Conservation (phyloP, 2,888 invertebrate genomes). For the Branchinecta sandiegonensis region DNA sequence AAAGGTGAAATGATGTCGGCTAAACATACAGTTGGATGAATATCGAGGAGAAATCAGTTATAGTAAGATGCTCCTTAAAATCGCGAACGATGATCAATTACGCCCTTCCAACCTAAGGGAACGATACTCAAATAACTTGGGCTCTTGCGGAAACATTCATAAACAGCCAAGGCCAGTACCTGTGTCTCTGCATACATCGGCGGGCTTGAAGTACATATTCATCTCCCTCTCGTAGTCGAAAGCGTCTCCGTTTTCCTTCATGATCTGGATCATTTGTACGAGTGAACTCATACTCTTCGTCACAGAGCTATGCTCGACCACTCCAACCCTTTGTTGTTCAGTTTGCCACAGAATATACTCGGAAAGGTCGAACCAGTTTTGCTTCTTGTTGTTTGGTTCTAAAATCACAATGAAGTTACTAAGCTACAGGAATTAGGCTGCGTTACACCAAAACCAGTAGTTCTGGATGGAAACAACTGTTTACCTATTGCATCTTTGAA, state of each 20-base stretch:
- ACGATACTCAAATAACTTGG: too few relatives aligned
- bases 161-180: too few relatives aligned
- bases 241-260: not conserved
- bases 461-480: too few relatives aligned
- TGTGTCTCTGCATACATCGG: not conserved
- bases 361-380: not conserved
- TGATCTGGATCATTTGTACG: not conserved
- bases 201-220: not conserved
- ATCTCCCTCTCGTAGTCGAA: conserved; percentile 4
- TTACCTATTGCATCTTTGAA: too few relatives aligned
- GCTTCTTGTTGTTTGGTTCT: conserved; percentile 16
- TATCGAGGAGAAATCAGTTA: too few relatives aligned
- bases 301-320: not conserved
- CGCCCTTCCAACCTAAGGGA: too few relatives aligned
- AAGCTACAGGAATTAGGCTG: not conserved
- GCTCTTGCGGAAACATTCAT: too few relatives aligned
- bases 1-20: too few relatives aligned
- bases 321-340: not conserved
- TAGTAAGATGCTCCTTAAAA: too few relatives aligned
- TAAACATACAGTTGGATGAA: too few relatives aligned
- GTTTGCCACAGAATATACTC: conserved; percentile 3
- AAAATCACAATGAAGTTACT: conserved; percentile 21
- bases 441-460: not conserved
- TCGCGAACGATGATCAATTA: too few relatives aligned
- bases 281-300: not conserved